These are phyloP conservation scores for Xenentodon cancila DNA, from an alignment of 2,797 vertebrate genomes.

Conservation along the genomic window DNA sequence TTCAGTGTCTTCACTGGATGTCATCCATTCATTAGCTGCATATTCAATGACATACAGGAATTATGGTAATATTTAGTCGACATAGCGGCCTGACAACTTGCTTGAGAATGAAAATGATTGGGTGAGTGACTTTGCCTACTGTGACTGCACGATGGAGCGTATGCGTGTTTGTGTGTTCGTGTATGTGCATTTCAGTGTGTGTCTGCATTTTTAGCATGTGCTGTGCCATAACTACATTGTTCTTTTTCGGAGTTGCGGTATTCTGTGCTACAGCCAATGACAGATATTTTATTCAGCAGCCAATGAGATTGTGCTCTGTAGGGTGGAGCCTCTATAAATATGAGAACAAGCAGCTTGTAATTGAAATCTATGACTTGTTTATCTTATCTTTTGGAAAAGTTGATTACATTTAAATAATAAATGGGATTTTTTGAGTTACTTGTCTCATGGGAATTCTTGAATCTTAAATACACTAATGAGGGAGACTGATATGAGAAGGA, in stretches of 20 bases:
- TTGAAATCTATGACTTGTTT: slow-evolving; percentile 80
- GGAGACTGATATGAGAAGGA: slow-evolving; percentile 42
- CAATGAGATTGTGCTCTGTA: slow-evolving; percentile 76
- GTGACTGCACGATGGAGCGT: slow-evolving; percentile 58
- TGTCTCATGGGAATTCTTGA: slow-evolving; percentile 69
- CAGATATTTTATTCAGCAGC: slow-evolving; percentile 75
- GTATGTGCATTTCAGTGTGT: slow-evolving; percentile 46
- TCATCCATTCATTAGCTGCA: slow-evolving; percentile 75
- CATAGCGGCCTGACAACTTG: slow-evolving; percentile 73
- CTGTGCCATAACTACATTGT: slow-evolving; percentile 71
- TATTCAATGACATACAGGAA: slow-evolving; percentile 70
- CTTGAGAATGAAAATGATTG: slow-evolving; percentile 73
- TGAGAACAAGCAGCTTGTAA: slow-evolving; percentile 79
- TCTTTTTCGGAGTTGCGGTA: slow-evolving; percentile 62
- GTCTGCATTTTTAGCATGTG: slow-evolving; percentile 78
- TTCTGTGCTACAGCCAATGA: slow-evolving; percentile 76
- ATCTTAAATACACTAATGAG: slow-evolving; percentile 53
- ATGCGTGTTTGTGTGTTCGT: slow-evolving; percentile 27
- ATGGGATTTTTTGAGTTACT: slow-evolving; percentile 81
- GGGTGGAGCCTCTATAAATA: slow-evolving; percentile 63
- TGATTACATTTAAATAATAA: slow-evolving; percentile 88
- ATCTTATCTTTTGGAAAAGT: slow-evolving; percentile 85
- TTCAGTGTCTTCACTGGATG: slow-evolving; percentile 67
- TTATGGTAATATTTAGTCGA: slow-evolving; percentile 79
- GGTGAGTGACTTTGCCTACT: slow-evolving; percentile 64